phyloP scores from a whole-genome alignment of 2,888 invertebrate genomes.

The Chrysopilus asiliformis region DNA sequence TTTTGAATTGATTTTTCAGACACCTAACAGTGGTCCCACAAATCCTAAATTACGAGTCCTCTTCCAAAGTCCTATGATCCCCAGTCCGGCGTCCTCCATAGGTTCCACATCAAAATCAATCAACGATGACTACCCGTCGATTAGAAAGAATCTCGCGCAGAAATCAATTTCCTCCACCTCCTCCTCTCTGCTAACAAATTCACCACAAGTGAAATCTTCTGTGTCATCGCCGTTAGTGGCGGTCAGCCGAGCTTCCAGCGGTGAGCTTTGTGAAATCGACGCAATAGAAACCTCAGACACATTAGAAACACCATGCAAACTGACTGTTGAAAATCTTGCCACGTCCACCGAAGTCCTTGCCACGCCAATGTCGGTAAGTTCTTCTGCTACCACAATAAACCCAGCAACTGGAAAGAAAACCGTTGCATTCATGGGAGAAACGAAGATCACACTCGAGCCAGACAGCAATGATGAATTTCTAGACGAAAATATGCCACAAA shows the following conservation, averaged over 20 bases:
- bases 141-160: constrained; percentile 23
- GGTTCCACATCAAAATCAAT: background rate
- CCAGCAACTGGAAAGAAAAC: constrained; percentile 18
- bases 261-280: constrained; percentile 13
- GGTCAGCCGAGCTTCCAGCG: constrained; percentile 27
- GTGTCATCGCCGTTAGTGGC: constrained; percentile 22
- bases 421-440: constrained; percentile 26
- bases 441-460: constrained; percentile 19
- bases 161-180: constrained; percentile 34
- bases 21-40: constrained; percentile 27
- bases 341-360: background rate
- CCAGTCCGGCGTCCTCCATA: constrained; percentile 1
- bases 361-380: background rate
- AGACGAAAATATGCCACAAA: too few species aligned
- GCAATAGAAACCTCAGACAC: constrained; percentile 8
- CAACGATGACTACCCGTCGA: constrained; percentile 4
- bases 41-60: constrained; percentile 30
- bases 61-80: constrained; percentile 30
- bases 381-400: background rate
- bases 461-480: constrained; percentile 16
- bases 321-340: background rate
- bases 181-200: constrained; percentile 23
- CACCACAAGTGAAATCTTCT: background rate
- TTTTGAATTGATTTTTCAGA: constrained; percentile 21
- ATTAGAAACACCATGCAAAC: background rate